phyloP scores from a whole-genome alignment of 1,140 invertebrate species.

The Trissolcus basalis region DNA sequence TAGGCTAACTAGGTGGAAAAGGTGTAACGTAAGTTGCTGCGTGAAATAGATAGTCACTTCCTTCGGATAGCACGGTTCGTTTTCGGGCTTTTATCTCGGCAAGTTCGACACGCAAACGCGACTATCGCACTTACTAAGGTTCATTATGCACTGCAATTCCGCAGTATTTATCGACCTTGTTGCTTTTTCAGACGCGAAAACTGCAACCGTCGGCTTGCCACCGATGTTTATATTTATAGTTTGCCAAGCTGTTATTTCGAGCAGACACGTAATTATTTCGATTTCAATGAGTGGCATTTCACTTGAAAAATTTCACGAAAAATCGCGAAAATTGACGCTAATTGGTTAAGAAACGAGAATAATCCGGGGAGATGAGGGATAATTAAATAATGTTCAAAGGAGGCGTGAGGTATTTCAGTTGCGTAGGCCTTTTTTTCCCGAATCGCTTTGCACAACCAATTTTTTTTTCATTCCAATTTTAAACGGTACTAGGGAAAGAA shows the following conservation, averaged over 20 bases:
- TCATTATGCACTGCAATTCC: constrained; percentile 48
- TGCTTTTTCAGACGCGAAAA: constrained; percentile 27
- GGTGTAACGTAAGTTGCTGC: constrained; percentile 37
- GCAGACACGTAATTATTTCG: constrained; percentile 22
- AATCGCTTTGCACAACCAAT: too few relatives aligned
- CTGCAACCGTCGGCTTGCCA: constrained; percentile 1
- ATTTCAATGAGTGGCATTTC: constrained; percentile 1
- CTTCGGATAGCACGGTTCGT: constrained; percentile 60
- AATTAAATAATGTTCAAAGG: constrained; percentile 24
- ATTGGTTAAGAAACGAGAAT: constrained; percentile 8
- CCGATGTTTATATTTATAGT: constrained; percentile 37
- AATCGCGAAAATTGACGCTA: background rate
- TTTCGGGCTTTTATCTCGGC: constrained; percentile 54
- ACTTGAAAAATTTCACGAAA: constrained; percentile 1
- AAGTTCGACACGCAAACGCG: constrained; percentile 51
- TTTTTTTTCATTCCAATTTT: background rate
- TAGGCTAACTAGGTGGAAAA: constrained; percentile 62
- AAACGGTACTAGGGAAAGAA: constrained; percentile 23
- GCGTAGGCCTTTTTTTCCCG: too few relatives aligned
- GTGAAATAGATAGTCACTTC: constrained; percentile 61
- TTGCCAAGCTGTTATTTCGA: constrained; percentile 27
- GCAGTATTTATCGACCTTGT: constrained; percentile 31
- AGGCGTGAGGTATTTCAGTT: too few relatives aligned
- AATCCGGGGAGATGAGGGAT: constrained; percentile 2
- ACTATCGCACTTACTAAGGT: constrained; percentile 45